Base-by-base conservation (phyloP, 2,888 invertebrate species). In the Mythimna lalbum region DNA sequence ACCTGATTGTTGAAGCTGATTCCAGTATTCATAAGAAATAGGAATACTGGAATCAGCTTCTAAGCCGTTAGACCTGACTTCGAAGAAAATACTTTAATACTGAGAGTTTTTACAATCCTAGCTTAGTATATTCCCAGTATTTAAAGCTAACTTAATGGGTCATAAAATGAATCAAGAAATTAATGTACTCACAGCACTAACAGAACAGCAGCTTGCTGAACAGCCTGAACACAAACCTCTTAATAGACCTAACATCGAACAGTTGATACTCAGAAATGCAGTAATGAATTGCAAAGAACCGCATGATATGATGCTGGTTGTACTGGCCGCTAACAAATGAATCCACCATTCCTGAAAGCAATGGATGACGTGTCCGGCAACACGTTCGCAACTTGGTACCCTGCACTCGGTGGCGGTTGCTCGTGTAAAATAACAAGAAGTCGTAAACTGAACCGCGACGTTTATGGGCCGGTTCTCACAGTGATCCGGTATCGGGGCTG, bases 391-490 rank as follows among this genome's bases (percentile, higher is more conserved):
- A 79, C 73, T 74, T 74, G 78, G 53, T 61, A 33, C 72, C 57
- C 64, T 59, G 70, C 69, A 50, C 69, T 59, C 49, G 23, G 67
- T 80, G 67, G 67, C 56, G 63, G 68, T 53, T 83, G 72, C 81
- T 76, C 84, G 83, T 78, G 86, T 85, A 80, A 85, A 89, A 88
- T 91, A 90, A 92, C 92, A 87, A 89, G 90, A 90, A 91, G 87
- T 91, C 91, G 87, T 93, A 93, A 93, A 93, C 83, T 80, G 80
- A 81, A 80, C 80, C 78, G 75, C 76, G 88, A 88, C 89, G 86
- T 92, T 92, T 92, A 92, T 91, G 88, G 87, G 84, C 85, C 86
- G 85, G 89, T 91, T 92, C 90, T 89, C 92, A 91, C 91, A 90
- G 85, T 86, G 88, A 88, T 90, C 88, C 86, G 85, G 86, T 90